A percentile compares a stretch with the other conserved stretches of the same genome.
phyloP scores from a whole-genome alignment of 2,113 vertebrate species.

The Barnardius zonarius region DNA sequence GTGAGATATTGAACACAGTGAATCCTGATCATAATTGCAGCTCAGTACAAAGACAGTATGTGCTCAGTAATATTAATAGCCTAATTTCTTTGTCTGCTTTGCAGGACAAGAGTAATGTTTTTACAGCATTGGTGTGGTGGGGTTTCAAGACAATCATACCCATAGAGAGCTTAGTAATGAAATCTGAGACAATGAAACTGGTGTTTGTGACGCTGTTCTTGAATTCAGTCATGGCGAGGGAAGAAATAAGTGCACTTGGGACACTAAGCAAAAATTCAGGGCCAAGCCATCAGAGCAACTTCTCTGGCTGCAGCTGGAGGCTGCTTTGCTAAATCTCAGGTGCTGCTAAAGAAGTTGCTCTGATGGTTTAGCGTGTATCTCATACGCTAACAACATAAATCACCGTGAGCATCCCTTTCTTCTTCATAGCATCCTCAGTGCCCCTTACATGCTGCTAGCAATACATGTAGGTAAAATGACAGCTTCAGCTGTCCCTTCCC shows the following conservation, averaged over 20 bases:
- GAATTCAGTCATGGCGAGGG: neutral
- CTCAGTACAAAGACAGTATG: neutral
- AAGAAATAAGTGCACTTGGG: neutral
- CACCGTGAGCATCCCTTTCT: neutral
- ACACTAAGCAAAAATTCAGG: neutral
- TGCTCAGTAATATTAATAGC: neutral
- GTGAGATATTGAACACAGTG: neutral
- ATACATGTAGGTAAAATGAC: neutral
- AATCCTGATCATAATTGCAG: neutral
- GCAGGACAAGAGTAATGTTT: neutral
- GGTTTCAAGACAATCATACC: neutral
- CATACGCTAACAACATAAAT: neutral
- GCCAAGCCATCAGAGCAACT: neutral
- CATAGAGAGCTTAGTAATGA: neutral
- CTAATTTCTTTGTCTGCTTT: neutral
- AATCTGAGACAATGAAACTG: neutral
- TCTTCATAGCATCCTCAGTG: neutral
- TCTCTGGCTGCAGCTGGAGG: neutral
- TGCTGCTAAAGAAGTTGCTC: neutral
- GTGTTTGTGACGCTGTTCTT: neutral
- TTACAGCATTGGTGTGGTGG: neutral
- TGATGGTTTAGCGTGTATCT: neutral
- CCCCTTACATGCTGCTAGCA: neutral
- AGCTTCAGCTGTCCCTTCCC: neutral
- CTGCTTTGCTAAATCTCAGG: neutral